These are phyloP conservation scores for Solea senegalensis DNA, from an alignment of 2,113 vertebrate species.

Conservation along the genomic window DNA sequence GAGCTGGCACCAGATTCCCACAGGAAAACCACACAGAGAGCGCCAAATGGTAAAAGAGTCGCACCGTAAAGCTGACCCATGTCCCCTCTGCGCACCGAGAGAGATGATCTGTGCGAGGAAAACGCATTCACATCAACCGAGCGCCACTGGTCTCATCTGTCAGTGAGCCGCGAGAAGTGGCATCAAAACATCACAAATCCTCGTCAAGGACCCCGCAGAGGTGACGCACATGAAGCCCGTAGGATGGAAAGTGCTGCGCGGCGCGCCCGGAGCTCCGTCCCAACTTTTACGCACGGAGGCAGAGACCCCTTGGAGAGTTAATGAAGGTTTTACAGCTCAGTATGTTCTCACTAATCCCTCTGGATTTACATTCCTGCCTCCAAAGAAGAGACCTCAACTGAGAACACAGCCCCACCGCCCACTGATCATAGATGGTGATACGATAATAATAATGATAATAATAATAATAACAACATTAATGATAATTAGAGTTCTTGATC, in stretches of 20 bases:
- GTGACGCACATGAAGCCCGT: constrained; percentile 55
- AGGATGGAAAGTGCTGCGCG: constrained; percentile 32
- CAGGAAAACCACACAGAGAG: constrained; percentile 68
- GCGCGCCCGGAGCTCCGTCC: constrained; percentile 42
- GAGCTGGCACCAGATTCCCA: constrained; percentile 72
- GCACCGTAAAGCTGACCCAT: constrained; percentile 76
- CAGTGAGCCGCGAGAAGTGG: constrained; percentile 24
- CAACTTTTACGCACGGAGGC: constrained; percentile 70
- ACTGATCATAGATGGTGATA: not conserved
- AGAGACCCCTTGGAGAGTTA: constrained; percentile 63
- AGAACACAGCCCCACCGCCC: not conserved
- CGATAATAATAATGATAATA: not conserved
- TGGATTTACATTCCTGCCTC: constrained; percentile 76
- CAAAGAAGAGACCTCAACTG: constrained; percentile 41
- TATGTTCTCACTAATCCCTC: constrained; percentile 68
- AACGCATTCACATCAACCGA: constrained; percentile 36
- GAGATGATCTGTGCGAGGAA: constrained; percentile 28
- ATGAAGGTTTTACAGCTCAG: constrained; percentile 61
- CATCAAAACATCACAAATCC: constrained; percentile 34
- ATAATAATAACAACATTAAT: not conserved
- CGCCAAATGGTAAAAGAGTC: constrained; percentile 67
- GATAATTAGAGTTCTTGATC: not conserved
- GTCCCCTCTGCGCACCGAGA: constrained; percentile 60
- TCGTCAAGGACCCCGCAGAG: constrained; percentile 44
- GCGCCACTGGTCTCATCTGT: constrained; percentile 40